Conservation (phyloP, 1,140 invertebrate species). For the Cydia strobilella region DNA sequence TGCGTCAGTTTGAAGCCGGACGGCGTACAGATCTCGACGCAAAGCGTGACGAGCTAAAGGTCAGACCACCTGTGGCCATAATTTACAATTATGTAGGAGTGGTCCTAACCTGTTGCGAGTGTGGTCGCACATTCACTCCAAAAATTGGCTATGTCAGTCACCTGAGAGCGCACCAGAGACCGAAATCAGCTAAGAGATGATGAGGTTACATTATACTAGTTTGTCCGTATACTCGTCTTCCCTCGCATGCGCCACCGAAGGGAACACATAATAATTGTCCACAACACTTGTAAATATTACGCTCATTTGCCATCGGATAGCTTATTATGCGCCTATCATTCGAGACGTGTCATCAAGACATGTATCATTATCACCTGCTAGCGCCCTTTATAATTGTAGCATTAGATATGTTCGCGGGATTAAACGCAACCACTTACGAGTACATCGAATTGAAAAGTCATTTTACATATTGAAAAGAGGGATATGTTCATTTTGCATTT, state of each 20-base stretch:
- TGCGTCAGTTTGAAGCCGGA: too few species aligned
- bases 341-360: constrained; percentile 41
- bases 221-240: too few species aligned
- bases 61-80: too few species aligned
- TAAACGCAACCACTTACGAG: not conserved
- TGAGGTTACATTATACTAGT: constrained; percentile 2
- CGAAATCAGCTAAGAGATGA: too few species aligned
- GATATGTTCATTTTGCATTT: not conserved
- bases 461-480: constrained; percentile 12
- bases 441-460: constrained; percentile 29
- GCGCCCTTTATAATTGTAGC: constrained; percentile 24
- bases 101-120: too few species aligned
- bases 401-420: not conserved
- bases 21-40: too few species aligned
- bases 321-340: constrained; percentile 45
- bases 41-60: too few species aligned
- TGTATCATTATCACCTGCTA: constrained; percentile 44
- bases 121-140: too few species aligned
- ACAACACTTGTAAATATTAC: constrained; percentile 34
- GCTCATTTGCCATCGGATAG: constrained; percentile 50
- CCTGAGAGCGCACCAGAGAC: too few species aligned
- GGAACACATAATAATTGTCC: not conserved
- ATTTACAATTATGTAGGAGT: too few species aligned
- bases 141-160: too few species aligned
- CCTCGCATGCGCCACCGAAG: not conserved